Base-by-base conservation (phyloP, 2,797 vertebrate genomes). In the Pempheris klunzingeri region DNA sequence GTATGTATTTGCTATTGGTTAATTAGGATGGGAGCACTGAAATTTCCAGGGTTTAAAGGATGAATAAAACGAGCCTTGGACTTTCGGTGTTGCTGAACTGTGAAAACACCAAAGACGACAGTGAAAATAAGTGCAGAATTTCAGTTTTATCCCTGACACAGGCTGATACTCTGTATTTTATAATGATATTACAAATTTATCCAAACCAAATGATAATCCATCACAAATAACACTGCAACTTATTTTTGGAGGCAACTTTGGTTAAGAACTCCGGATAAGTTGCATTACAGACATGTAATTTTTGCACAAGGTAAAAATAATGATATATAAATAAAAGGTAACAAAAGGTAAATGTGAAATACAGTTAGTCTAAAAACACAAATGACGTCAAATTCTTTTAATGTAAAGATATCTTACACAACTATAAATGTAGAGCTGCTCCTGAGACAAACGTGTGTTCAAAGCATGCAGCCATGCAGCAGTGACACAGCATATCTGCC, bases 41-140 rank as follows among this genome's bases (percentile, higher is more conserved):
- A 13, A 54, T 0, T 7, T 24, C 26, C 1, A 8, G 47, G 36
- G 43, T 47, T 55, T 71, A 22, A 53, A 20, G 26, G 38, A 52
- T 57, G 41, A 34, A 44, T 41, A 52, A 58, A 58, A 34, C 46
- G 26, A 64, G 59, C 74, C 38, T 52, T 17, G 30, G 71, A 64
- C 44, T 12, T 39, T 28, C 20, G 22, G 53, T 34, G n/a, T 38
- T 34, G n/a, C 41, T 52, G 38, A 17, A 30, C 26, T 30, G 11
- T 54, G 49, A 53, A 36, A 17, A 39, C 26, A 32, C 7, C 26
- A 54, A 18, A 11, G 26, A 30, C 49, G 32, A 54, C 24, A 38
- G 18, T 12, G 9, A 5, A 38, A 38, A 63, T 36, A 36, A 24
- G 12, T 30, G 24, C 26, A 28, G 26, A 14, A 28, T 17, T 28